Base-by-base conservation (phyloP, 2,888 invertebrate genomes). In the Rutpela maculata region DNA sequence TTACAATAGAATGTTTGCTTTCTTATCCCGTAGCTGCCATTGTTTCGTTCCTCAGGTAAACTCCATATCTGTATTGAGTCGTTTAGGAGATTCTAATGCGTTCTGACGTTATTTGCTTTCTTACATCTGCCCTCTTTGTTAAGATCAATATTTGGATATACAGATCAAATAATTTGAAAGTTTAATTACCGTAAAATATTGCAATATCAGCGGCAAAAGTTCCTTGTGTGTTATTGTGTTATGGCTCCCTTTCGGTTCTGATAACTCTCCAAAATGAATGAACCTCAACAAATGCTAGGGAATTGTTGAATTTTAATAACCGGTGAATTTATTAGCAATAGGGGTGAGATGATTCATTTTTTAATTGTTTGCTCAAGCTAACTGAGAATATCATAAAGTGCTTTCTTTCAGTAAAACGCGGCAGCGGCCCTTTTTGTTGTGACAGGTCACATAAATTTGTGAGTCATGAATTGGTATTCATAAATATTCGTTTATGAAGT, bases 41-140 rank as follows among this genome's bases (percentile, higher is more conserved):
- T 87, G 86, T 86, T 85, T 86, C 85, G 83, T 78, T 79, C 81
- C 81, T 80, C 85, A 86, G 86, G 85, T 87, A 87, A 82, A 83
- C 79, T 75, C 76, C 72, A 55, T 70, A 67, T 76, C 77, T 81
- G 76, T 78, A 84, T 84, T 83, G 85, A 83, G 82, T 81, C 80
- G 83, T 84, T 85, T 80, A 79, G 77, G 62, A 71, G 67, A 65
- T 60, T 74, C 79, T 84, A 85, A 85, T 84, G 78, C 78, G 82
- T 81, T 70, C 80, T 78, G 85, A 84, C 84, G 79, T 82, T 78
- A 81, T 81, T 82, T 79, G 79, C 72, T 76, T 82, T 77, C 80
- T 81, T 81, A 79, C 82, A 81, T 83, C 83, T 83, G 82, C 74
- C 81, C 82, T 75, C 80, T 83, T 82, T 82, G 71, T 67, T 73